These are phyloP conservation scores for Thryonomys swinderianus DNA, from an alignment of 2,113 vertebrate species.

Conservation along the genomic window DNA sequence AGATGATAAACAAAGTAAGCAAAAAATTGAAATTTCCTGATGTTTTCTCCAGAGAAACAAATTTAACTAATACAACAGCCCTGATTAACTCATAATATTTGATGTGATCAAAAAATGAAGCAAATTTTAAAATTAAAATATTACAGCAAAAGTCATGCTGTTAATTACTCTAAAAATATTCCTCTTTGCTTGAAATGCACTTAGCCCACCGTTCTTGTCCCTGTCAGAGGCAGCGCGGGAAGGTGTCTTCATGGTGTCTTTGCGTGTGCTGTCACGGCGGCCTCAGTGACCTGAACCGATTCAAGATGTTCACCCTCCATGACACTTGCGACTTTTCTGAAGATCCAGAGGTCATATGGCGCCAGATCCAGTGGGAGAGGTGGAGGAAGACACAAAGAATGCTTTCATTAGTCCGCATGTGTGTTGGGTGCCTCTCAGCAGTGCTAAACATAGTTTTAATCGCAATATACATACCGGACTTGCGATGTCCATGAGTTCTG, in stretches of 20 bases:
- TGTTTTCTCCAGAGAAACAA: not conserved
- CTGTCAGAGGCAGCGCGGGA: not conserved
- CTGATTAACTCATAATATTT: not conserved
- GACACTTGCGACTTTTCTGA: not conserved
- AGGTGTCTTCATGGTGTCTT: not conserved
- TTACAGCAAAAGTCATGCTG: not conserved
- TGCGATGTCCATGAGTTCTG: too few species aligned
- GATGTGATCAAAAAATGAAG: not conserved
- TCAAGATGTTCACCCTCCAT: not conserved
- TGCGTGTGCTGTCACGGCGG: not conserved
- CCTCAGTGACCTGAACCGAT: not conserved
- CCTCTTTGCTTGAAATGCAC: not conserved
- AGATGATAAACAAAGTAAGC: not conserved
- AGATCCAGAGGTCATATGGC: not conserved
- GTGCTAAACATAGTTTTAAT: not conserved
- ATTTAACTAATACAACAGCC: not conserved
- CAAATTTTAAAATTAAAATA: not conserved
- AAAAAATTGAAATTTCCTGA: not conserved
- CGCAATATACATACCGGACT: not conserved
- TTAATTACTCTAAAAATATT: not conserved
- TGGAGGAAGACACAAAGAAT: too few species aligned
- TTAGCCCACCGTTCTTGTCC: not conserved
- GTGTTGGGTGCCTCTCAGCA: not conserved
- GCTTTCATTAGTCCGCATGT: not conserved
- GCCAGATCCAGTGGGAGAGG: not conserved